Evolutionary conservation across 2,797 vertebrate species (phyloP).

Genomic region (Miichthys miiuy): DNA sequence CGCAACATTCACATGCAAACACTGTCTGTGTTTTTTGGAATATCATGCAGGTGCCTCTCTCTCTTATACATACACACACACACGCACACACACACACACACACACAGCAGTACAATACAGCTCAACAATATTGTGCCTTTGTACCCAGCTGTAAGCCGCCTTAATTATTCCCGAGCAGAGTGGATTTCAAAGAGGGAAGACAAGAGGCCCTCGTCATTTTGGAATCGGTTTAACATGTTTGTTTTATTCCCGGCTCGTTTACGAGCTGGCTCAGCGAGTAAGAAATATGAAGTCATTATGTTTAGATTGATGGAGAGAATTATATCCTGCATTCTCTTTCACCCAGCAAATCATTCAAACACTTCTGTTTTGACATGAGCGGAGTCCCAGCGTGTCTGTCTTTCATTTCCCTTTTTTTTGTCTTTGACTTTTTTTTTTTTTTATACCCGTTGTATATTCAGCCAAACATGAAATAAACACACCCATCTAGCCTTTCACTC

Average conservation of each 20-base stretch:
- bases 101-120: conserved; percentile 38
- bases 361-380: conserved; percentile 62
- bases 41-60: conserved; percentile 59
- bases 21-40: conserved; percentile 42
- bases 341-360: conserved; percentile 56
- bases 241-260: conserved; percentile 63
- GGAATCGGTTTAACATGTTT: conserved; percentile 64
- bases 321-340: conserved; percentile 41
- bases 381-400: conserved; percentile 51
- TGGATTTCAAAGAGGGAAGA: conserved; percentile 69
- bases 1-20: conserved; percentile 70
- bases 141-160: conserved; percentile 59
- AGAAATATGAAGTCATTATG: conserved; percentile 64
- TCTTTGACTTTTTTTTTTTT: conserved; percentile 17
- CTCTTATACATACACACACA: neutral
- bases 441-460: conserved; percentile 29
- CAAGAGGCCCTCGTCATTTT: conserved; percentile 65
- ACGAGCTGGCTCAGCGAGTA: conserved; percentile 44
- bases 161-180: conserved; percentile 74
- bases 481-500: conserved; percentile 55
- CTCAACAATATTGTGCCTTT: conserved; percentile 61
- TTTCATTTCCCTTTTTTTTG: conserved; percentile 52
- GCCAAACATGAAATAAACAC: conserved; percentile 70
- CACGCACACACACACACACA: conserved; percentile 16
- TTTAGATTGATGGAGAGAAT: conserved; percentile 57